A percentile compares a stretch with the other conserved stretches of the same genome.
These are phyloP conservation scores for Sinohyriopsis cumingii DNA, from an alignment of 2,888 invertebrate species.

Conservation along the genomic window DNA sequence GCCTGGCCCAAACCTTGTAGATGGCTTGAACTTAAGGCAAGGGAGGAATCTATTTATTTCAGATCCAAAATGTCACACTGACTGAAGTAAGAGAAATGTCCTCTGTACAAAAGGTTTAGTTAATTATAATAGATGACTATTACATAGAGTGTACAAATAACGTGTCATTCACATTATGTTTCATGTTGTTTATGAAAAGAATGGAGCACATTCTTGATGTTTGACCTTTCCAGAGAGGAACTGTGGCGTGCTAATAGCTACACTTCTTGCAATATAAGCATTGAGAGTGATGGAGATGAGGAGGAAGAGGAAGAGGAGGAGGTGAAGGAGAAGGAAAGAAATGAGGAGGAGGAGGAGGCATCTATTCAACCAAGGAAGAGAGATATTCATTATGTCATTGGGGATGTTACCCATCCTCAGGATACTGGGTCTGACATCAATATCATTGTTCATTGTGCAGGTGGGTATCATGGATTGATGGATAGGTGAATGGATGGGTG, in stretches of 20 bases:
- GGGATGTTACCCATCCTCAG: slow-evolving; percentile 71
- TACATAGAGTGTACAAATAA: too few relatives aligned
- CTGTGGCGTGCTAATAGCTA: slow-evolving; percentile 64
- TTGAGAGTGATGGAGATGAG: slow-evolving; percentile 50
- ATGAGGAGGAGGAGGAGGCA: slow-evolving; percentile 38
- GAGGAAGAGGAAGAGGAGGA: slow-evolving; percentile 20
- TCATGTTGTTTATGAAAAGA: too few relatives aligned
- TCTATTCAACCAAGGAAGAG: slow-evolving; percentile 19
- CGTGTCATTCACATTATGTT: too few relatives aligned
- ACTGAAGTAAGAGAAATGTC: too few relatives aligned
- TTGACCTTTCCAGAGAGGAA: slow-evolving; percentile 47
- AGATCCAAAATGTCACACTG: too few relatives aligned
- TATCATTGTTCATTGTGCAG: slow-evolving; percentile 71
- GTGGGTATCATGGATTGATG: slow-evolving; percentile 40
- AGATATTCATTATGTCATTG: slow-evolving; percentile 68
- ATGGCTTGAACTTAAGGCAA: too few relatives aligned
- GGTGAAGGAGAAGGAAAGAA: slow-evolving; percentile 34
- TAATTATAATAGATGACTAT: too few relatives aligned
- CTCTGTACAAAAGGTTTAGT: too few relatives aligned
- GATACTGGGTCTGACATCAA: slow-evolving; percentile 45
- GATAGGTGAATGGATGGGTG: too few relatives aligned
- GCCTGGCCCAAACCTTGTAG: too few relatives aligned
- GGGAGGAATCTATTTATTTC: too few relatives aligned
- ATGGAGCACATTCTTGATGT: not conserved
- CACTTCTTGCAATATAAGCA: slow-evolving; percentile 50